These are phyloP conservation scores for Enteromius radiatus DNA, from an alignment of 2,797 vertebrate genomes.

Conservation along the genomic window DNA sequence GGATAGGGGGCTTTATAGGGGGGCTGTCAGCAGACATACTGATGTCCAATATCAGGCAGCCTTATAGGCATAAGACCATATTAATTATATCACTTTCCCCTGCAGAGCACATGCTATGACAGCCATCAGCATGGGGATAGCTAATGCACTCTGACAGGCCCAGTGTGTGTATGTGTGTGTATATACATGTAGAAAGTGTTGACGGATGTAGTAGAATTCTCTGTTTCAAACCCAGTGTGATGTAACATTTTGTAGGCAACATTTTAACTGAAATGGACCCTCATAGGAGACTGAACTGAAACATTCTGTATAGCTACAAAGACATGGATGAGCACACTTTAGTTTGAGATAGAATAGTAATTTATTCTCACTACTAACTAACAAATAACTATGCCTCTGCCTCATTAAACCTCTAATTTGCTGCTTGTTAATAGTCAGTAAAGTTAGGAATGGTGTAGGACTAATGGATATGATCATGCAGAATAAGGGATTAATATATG, in stretches of 20 bases:
- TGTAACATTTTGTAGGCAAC: background rate
- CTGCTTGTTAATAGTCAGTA: background rate
- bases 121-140: slow-evolving; percentile 43
- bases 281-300: background rate
- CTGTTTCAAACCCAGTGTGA: background rate
- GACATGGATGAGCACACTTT: background rate
- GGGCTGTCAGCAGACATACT: background rate
- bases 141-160: slow-evolving; percentile 40
- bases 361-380: background rate
- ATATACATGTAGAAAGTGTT: background rate
- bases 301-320: background rate
- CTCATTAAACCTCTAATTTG: no score
- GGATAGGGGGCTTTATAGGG: background rate
- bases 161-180: slow-evolving; percentile 7
- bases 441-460: background rate
- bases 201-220: background rate
- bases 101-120: slow-evolving; percentile 38
- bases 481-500: background rate
- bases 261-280: background rate
- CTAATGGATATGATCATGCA: background rate
- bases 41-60: slow-evolving; percentile 43
- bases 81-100: slow-evolving; percentile 56
- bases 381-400: no score
- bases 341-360: no score
- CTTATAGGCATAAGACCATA: slow-evolving; percentile 29